A percentile compares a stretch with the other conserved stretches of the same genome.
These are phyloP conservation scores for Phoxinus dragarum DNA, from an alignment of 2,797 vertebrate genomes.

Conservation along the genomic window DNA sequence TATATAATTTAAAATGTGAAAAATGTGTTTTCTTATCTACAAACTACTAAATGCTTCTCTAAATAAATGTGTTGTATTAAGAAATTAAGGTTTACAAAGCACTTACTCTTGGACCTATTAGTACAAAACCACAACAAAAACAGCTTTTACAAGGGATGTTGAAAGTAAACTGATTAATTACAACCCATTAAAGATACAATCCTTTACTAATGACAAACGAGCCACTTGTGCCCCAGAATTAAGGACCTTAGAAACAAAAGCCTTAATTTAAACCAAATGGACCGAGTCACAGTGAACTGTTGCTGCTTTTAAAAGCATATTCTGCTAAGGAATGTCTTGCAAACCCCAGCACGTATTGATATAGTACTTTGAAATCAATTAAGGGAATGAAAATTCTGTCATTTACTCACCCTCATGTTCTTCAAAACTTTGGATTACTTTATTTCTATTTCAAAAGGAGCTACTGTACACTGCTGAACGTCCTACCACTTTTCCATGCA, in stretches of 20 bases:
- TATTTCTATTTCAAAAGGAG: not conserved
- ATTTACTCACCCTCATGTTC: conserved; percentile 10
- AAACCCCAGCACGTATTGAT: not conserved
- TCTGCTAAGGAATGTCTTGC: not conserved
- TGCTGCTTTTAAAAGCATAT: conserved; percentile 2
- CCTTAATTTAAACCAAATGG: conserved; percentile 36
- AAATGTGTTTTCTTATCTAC: not conserved
- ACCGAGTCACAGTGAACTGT: conserved; percentile 7
- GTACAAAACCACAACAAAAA: conserved; percentile 38
- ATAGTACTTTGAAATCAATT: conserved; percentile 18
- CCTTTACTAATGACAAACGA: conserved; percentile 37
- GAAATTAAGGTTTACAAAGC: conserved; percentile 30
- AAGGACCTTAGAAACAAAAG: conserved; percentile 19
- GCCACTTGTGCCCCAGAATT: conserved; percentile 17
- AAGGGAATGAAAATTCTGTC: not conserved
- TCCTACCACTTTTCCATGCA: conserved; percentile 9
- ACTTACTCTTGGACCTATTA: conserved; percentile 24
- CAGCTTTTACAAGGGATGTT: conserved; percentile 37
- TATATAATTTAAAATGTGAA: conserved; percentile 9
- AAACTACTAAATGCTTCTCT: not conserved
- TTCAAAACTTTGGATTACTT: not conserved
- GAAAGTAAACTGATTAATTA: conserved; percentile 46
- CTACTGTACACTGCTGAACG: not conserved
- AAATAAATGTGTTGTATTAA: conserved; percentile 27
- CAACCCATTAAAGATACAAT: conserved; percentile 43